Evolutionary conservation across 2,888 invertebrate species (phyloP).

Genomic region (Epinotia nisella): DNA sequence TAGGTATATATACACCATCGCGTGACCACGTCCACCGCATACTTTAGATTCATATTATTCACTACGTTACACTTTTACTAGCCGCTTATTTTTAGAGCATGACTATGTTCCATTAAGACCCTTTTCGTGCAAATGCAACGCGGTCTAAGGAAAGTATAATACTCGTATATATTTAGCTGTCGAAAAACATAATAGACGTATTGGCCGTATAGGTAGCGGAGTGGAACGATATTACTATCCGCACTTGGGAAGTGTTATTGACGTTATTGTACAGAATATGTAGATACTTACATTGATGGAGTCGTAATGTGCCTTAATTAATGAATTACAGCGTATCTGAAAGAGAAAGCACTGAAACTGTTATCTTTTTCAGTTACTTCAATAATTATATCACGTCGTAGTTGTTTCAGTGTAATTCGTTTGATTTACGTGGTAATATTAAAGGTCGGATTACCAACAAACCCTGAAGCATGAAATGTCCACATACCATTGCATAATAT

Average conservation of each 20-base stretch:
- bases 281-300: background rate
- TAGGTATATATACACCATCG: conserved; percentile 14
- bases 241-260: background rate
- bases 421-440: background rate
- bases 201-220: background rate
- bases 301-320: background rate
- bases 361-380: too few relatives aligned
- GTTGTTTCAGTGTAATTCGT: background rate
- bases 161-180: background rate
- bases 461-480: background rate
- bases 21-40: conserved; percentile 32
- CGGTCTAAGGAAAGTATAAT: background rate
- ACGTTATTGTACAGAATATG: background rate
- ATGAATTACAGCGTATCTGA: too few relatives aligned
- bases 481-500: background rate
- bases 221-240: conserved; percentile 1
- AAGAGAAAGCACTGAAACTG: too few relatives aligned
- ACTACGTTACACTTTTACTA: conserved; percentile 39
- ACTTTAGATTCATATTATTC: conserved; percentile 27
- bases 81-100: conserved; percentile 42
- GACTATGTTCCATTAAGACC: conserved; percentile 24
- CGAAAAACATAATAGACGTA: background rate
- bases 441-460: background rate
- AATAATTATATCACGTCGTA: too few relatives aligned
- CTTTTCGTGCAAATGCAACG: conserved; percentile 24